phyloP scores from a whole-genome alignment of 2,888 invertebrate species.

The Pterostichus madidus region DNA sequence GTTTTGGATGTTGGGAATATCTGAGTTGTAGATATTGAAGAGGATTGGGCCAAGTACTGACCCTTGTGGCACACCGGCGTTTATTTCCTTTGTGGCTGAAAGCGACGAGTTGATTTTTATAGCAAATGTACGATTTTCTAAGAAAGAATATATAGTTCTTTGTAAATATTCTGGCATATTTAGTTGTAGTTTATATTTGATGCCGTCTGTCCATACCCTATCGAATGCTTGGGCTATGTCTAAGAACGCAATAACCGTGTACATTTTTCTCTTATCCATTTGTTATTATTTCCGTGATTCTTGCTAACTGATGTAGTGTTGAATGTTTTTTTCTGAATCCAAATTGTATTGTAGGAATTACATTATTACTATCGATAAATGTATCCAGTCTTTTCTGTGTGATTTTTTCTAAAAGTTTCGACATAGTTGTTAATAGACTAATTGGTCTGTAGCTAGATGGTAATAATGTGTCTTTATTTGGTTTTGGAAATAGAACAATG shows the following conservation, averaged over 20 bases:
- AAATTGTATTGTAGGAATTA: constrained; percentile 1
- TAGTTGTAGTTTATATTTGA: constrained; percentile 25
- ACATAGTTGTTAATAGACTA: constrained; percentile 33
- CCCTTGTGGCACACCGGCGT: constrained; percentile 6
- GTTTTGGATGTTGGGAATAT: constrained; percentile 68
- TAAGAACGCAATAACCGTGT: not conserved
- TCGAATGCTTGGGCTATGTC: constrained; percentile 59
- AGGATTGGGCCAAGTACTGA: constrained; percentile 12
- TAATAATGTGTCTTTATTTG: not conserved
- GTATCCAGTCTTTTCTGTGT: not conserved
- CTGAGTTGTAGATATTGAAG: constrained; percentile 12
- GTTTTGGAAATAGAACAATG: constrained; percentile 6
- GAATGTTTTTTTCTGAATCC: constrained; percentile 4
- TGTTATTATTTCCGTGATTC: constrained; percentile 4
- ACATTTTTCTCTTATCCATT: not conserved
- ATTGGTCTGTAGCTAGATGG: constrained; percentile 47
- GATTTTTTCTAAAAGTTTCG: constrained; percentile 20
- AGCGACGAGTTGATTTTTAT: constrained; percentile 67
- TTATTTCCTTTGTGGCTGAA: constrained; percentile 24
- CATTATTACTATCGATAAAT: not conserved
- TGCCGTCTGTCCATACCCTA: constrained; percentile 50
- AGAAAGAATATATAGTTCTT: constrained; percentile 69
- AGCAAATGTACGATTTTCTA: constrained; percentile 68
- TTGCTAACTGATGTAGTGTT: not conserved
- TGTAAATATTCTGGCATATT: constrained; percentile 54